phyloP scores from a whole-genome alignment of 1,140 invertebrate genomes.

The Drosophila subpulchrella region DNA sequence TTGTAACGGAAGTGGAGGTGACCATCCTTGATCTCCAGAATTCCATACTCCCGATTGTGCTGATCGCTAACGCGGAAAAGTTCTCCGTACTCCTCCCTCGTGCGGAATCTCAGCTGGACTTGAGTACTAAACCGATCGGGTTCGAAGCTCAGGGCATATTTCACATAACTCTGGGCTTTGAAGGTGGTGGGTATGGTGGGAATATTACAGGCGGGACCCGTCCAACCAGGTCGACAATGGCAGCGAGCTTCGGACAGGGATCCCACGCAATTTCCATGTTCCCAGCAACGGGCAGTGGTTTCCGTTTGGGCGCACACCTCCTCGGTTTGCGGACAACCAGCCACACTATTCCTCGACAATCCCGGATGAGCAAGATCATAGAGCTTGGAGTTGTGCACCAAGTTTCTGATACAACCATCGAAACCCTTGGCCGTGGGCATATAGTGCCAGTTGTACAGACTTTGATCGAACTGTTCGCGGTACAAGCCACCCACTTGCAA shows the following conservation, averaged over 20 bases:
- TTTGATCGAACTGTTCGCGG: constrained; percentile 93
- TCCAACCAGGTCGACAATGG: constrained; percentile 96
- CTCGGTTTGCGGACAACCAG: constrained; percentile 96
- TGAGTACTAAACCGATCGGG: constrained; percentile 96
- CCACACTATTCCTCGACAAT: constrained; percentile 91
- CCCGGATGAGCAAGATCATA: constrained; percentile 96
- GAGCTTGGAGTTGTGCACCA: constrained; percentile 97
- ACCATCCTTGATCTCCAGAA: constrained; percentile 96
- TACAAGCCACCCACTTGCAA: constrained; percentile 96
- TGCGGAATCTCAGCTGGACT: constrained; percentile 96
- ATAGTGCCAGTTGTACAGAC: constrained; percentile 93
- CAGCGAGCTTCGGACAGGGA: constrained; percentile 94
- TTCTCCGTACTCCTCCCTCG: constrained; percentile 95
- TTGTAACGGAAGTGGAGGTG: constrained; percentile 96
- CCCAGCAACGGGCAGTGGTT: constrained; percentile 92
- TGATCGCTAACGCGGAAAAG: constrained; percentile 96
- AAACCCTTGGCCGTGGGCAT: constrained; percentile 95
- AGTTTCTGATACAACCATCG: constrained; percentile 97
- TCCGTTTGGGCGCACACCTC: constrained; percentile 93
- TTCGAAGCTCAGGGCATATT: constrained; percentile 97
- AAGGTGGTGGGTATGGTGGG: constrained; percentile 95
- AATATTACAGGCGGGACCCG: constrained; percentile 93
- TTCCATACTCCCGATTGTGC: constrained; percentile 97
- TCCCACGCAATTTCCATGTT: constrained; percentile 97
- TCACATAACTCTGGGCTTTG: constrained; percentile 95